phyloP scores from a whole-genome alignment of 2,888 invertebrate species.

The Tinea pellionella region DNA sequence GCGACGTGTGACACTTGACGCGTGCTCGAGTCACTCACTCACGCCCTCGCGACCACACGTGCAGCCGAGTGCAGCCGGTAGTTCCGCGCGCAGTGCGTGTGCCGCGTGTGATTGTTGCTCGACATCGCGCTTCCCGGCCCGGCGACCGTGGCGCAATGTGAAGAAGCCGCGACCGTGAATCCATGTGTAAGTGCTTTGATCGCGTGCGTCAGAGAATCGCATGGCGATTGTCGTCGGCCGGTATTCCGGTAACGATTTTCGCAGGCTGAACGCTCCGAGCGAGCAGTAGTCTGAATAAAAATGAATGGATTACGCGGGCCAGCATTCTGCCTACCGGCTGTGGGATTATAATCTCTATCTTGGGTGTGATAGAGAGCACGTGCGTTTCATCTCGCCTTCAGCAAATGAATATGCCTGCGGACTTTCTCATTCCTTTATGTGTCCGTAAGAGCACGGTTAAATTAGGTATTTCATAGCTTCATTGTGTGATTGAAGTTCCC shows the following conservation, averaged over 20 bases:
- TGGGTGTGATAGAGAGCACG: conserved; percentile 43
- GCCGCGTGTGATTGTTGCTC: conserved; percentile 18
- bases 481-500: not conserved
- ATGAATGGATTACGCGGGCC: conserved; percentile 44
- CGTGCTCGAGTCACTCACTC: conserved; percentile 21
- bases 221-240: conserved; percentile 39
- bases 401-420: conserved; percentile 32
- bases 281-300: conserved; percentile 42
- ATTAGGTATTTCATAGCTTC: conserved; percentile 1
- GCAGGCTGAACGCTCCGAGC: conserved; percentile 32
- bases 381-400: conserved; percentile 40
- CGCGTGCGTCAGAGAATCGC: conserved; percentile 39
- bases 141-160: conserved; percentile 74
- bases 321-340: not conserved
- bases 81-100: conserved; percentile 38
- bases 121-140: conserved; percentile 65
- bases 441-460: not conserved
- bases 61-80: conserved; percentile 58
- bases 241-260: conserved; percentile 49
- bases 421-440: conserved; percentile 25
- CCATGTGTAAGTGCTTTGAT: conserved; percentile 62
- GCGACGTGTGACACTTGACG: conserved; percentile 22
- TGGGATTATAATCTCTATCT: not conserved
- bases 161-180: conserved; percentile 58
- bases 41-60: conserved; percentile 14